phyloP scores from a whole-genome alignment of 2,888 invertebrate genomes.

The Drosophila diplacantha region DNA sequence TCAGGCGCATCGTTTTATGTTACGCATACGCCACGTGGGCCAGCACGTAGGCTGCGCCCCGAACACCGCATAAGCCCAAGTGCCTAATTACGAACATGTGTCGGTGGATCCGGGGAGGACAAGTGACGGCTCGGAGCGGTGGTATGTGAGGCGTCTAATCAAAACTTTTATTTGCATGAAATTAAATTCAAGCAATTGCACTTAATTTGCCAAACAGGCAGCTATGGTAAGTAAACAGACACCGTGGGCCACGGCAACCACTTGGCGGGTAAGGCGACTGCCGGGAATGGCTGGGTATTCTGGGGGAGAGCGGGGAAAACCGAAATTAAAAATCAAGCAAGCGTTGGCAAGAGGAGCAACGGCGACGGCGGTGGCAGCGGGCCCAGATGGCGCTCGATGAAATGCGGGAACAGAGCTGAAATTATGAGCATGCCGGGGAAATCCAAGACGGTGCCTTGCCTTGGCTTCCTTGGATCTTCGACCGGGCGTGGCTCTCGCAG shows the following conservation, averaged over 20 bases:
- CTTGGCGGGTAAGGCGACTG: slow-evolving; percentile 5
- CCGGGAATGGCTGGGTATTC: not conserved
- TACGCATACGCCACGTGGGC: slow-evolving; percentile 55
- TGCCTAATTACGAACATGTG: slow-evolving; percentile 69
- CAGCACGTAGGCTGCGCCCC: slow-evolving; percentile 33
- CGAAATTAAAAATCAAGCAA: slow-evolving; percentile 70
- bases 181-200: slow-evolving; percentile 77
- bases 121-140: slow-evolving; percentile 12
- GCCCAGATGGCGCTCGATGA: slow-evolving; percentile 10
- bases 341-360: slow-evolving; percentile 39
- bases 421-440: slow-evolving; percentile 63
- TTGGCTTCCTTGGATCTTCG: slow-evolving; percentile 27
- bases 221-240: slow-evolving; percentile 68
- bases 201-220: slow-evolving; percentile 72
- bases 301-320: slow-evolving; percentile 33
- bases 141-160: slow-evolving; percentile 60
- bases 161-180: slow-evolving; percentile 77
- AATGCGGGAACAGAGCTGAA: slow-evolving; percentile 46
- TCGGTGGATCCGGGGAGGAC: slow-evolving; percentile 16
- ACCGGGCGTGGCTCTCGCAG: slow-evolving; percentile 57
- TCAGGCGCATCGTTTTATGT: slow-evolving; percentile 41
- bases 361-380: not conserved
- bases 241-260: slow-evolving; percentile 26
- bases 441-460: slow-evolving; percentile 48
- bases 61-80: slow-evolving; percentile 52